Evolutionary conservation across 2,113 vertebrate species (phyloP).

Genomic region (Megalops atlanticus): DNA sequence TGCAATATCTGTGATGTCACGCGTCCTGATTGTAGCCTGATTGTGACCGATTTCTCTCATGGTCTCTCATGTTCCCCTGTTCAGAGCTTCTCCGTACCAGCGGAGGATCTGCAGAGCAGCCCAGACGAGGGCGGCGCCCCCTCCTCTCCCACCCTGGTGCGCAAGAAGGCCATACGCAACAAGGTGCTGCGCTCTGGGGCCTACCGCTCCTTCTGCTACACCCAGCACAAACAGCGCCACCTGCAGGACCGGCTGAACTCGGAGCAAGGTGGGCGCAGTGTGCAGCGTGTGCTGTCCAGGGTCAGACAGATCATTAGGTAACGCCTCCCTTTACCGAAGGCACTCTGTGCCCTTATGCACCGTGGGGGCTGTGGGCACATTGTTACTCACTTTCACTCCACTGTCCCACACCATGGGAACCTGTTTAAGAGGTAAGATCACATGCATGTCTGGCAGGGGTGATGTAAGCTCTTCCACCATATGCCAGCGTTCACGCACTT

Average conservation of each 20-base stretch:
- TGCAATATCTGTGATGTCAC: no score
- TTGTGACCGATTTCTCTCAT: no score
- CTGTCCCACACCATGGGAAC: not conserved
- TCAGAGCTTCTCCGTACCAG: conserved; percentile 45
- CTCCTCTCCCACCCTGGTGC: conserved; percentile 85
- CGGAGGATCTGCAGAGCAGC: conserved; percentile 40
- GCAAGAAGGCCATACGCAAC: conserved; percentile 90
- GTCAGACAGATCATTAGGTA: conserved; percentile 71
- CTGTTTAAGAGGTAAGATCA: not conserved
- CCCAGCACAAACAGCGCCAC: conserved; percentile 73
- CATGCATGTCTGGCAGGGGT: not conserved
- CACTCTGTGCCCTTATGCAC: conserved; percentile 36
- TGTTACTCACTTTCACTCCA: not conserved
- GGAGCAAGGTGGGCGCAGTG: conserved; percentile 69
- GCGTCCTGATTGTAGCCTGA: no score
- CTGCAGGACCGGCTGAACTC: conserved; percentile 71
- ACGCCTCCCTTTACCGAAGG: conserved; percentile 40
- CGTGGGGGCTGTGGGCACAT: conserved; percentile 30
- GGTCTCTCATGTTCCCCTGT: not conserved
- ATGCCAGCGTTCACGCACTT: not conserved
- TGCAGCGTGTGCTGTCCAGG: conserved; percentile 65
- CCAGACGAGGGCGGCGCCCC: conserved; percentile 71
- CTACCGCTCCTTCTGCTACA: conserved; percentile 85
- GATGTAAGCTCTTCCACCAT: not conserved
- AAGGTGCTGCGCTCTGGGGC: conserved; percentile 89